Evolutionary conservation across 1,140 invertebrate species (phyloP), one percentile per base, ranked within the genome.

Genomic region (Mamestra configurata): DNA sequence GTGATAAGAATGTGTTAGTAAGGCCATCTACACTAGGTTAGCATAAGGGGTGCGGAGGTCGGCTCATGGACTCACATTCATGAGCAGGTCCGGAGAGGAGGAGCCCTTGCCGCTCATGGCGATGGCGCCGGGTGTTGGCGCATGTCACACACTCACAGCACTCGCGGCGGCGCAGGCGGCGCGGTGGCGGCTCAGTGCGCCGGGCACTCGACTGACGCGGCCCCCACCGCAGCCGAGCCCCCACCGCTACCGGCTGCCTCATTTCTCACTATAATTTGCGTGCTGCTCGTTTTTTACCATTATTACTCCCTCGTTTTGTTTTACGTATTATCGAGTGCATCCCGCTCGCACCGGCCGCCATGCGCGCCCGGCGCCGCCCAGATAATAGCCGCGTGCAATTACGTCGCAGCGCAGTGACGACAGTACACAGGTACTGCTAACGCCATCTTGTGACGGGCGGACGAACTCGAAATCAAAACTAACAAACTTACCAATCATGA

Each of bases 191-290:
- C 89, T 89, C 87, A 88, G 89, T 87, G 88, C 91, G 89, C 83
- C 84, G 87, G 88, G 88, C 91, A 87, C 79, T 88, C 91, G 90
- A 92, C 92, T 92, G 91, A 92, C 91, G 92, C 87, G 80, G 86
- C 88, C 89, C 90, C 88, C 91, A 88, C 90, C 82, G 82, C 84
- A 85, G 85, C 82, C 84, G 81, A 89, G 88, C 92, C 91, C 92
- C 93, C 91, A 94, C 93, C 93, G 93, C 93, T 94, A 94, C 93
- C 93, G 93, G 89, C 91, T 93, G 91, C 90, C 93, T 93, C 93
- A 93, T 94, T 93, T 94, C 93, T 93, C 93, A 94, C 93, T 93
- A 93, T 94, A 94, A 94, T 94, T 94, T 94, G 92, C 93, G 93
- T 94, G 89, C 82, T 90, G 92, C 88, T 93, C 91, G 92, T 94